Evolutionary conservation across 2,888 invertebrate genomes (phyloP), one percentile per base, ranked within the genome.

Genomic region (Hedychridium roseum): DNA sequence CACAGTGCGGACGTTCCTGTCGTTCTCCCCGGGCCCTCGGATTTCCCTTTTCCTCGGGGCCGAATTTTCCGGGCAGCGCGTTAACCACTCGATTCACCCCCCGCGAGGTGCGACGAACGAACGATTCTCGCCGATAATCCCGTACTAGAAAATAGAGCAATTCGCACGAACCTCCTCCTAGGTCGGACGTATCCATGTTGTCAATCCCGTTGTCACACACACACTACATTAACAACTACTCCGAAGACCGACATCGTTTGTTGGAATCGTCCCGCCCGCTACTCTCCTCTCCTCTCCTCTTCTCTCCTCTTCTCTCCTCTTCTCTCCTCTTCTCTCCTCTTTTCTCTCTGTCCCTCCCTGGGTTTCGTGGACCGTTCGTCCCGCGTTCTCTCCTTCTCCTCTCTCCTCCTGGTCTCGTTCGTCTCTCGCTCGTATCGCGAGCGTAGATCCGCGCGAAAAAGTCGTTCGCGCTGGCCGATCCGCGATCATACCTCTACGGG

Each of bases 151-250:
- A 40, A 31, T 30, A 50, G 26, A 31, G 46, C 36, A 50, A 57
- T 52, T 52, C 50, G 34, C 68, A 78, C 78, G 66, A 76, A 78
- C 78, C 78, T 78, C 78, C 77, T 76, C 76, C 77, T 71, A 73
- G 76, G 74, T 76, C 71, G 67, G 73, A 71, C 73, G 77, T 74
- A 76, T 77, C 76, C 78, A 78, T 78, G 76, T 74, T 78, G 78
- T 74, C 77, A 78, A 78, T 78, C 75, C 70, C 78, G 77, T 76
- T 75, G 78, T 78, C 73, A 75, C 78, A 78, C 78, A 78, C 78
- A 78, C 77, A 78, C 78, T 78, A 78, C 78, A 74, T 78, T 76
- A 76, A 76, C 76, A 77, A 75, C 73, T 74, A 78, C 73, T 76
- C 70, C 72, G 68, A 76, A 76, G 76, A 72, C 74, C 75, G 73